Evolutionary conservation across 2,888 invertebrate genomes (phyloP), one percentile per base, ranked within the genome.

Genomic region (Leistus spinibarbis): DNA sequence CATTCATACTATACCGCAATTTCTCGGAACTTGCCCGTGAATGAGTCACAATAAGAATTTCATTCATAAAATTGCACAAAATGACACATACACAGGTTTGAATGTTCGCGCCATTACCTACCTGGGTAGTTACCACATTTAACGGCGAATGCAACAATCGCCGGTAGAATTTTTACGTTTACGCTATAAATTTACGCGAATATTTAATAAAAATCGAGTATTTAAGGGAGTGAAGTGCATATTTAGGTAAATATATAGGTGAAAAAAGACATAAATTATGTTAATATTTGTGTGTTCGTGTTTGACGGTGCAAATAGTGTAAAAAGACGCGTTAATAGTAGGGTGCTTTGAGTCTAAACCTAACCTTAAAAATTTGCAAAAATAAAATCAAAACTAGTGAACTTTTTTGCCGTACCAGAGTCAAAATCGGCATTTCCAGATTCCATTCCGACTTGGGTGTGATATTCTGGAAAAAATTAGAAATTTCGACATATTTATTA

Each of bases 391-490:
- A 69, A 70, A 60, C 54, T 57, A 57, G 7, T 17, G 20, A 54
- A 16, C 20, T 53, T 62, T 69, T 13, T 65, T 40, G 24, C 85
- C 88, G 89, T 87, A 90, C 92, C 93, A 86, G 93, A 91, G 87
- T 94, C 94, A 87, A 93, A 94, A 85, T 94, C 94, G 83, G 91
- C 91, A 80, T 91, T 88, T 79, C 92, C 92, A 82, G 91, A 90
- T 85, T 94, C 94, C 93, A 94, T 93, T 83, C 91, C 92, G 86
- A 89, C 90, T 85, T 93, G 92, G 88, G 93, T 90, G 85, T 93
- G 92, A 88, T 93, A 94, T 90, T 93, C 94, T 92, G 89, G 79
- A 89, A 89, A 76, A 80, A 80, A 79, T 77, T 78, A 67, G 17
- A 24, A 63, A 40, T 62, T 22, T 62, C 53, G n/a, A 56, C 24